These are phyloP conservation scores for Rhagoletis pomonella DNA, from an alignment of 1,140 invertebrate genomes.

Conservation along the genomic window DNA sequence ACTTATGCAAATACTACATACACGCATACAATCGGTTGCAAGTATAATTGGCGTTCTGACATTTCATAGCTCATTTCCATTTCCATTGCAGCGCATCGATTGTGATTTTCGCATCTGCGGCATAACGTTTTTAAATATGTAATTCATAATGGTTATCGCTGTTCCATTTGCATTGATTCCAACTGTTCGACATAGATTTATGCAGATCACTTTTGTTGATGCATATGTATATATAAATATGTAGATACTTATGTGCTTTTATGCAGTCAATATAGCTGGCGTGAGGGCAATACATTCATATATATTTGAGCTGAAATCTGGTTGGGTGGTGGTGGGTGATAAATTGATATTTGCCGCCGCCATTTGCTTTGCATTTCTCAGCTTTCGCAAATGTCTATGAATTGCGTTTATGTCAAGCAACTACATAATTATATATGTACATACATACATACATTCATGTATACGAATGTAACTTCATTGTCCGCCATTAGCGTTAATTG, in stretches of 20 bases:
- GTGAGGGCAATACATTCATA: not conserved
- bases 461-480: not conserved
- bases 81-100: slow-evolving; percentile 19
- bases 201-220: not conserved
- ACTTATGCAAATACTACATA: not conserved
- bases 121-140: slow-evolving; percentile 44
- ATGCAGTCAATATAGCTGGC: not conserved
- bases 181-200: slow-evolving; percentile 39
- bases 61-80: slow-evolving; percentile 44
- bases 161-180: slow-evolving; percentile 49
- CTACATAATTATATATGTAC: not conserved
- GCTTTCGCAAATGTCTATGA: not conserved
- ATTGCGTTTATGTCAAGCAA: not conserved
- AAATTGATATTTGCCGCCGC: slow-evolving; percentile 24
- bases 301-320: not conserved
- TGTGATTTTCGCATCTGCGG: slow-evolving; percentile 30
- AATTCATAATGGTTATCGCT: slow-evolving; percentile 48
- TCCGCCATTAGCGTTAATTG: slow-evolving; percentile 42
- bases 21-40: not conserved
- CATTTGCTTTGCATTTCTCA: not conserved
- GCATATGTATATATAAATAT: not conserved
- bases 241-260: not conserved
- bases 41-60: not conserved
- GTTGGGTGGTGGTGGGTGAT: not conserved
- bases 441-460: not conserved